phyloP scores from a whole-genome alignment of 2,888 invertebrate genomes.

The Cryptocephalus primarius region DNA sequence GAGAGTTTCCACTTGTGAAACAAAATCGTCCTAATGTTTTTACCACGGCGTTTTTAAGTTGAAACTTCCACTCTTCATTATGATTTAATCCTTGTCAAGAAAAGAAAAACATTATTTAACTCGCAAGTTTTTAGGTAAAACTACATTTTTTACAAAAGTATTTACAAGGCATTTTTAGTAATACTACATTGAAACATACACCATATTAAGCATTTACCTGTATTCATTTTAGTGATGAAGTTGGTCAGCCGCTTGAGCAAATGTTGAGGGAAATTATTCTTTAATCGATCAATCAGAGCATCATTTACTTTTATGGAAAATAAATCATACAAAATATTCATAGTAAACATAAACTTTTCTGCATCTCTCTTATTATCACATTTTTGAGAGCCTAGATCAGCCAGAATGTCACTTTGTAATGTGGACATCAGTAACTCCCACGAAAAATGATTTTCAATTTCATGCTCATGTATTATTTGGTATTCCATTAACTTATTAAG shows the following conservation, averaged over 20 bases:
- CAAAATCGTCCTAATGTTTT: constrained; percentile 22
- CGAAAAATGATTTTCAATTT: constrained; percentile 4
- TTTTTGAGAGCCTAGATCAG: neutral
- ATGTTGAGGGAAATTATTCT: too few species aligned
- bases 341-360: constrained; percentile 10
- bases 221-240: too few species aligned
- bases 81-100: constrained; percentile 7
- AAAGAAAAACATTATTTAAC: neutral
- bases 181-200: too few species aligned
- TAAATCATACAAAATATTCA: constrained; percentile 11
- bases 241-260: too few species aligned
- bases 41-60: constrained; percentile 13
- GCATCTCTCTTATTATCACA: constrained; percentile 11
- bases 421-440: constrained; percentile 6
- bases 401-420: constrained; percentile 2
- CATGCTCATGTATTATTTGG: constrained; percentile 8
- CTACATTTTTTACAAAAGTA: neutral
- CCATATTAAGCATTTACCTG: too few species aligned
- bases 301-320: constrained; percentile 11
- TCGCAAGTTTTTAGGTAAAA: neutral
- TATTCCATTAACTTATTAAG: constrained; percentile 11
- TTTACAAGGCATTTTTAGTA: neutral
- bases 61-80: constrained; percentile 9
- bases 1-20: constrained; percentile 15
- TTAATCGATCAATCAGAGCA: too few species aligned